A percentile compares a stretch with the other conserved stretches of the same genome.
Evolutionary conservation across 2,113 vertebrate species (phyloP).

Genomic region (Podilymbus podiceps): DNA sequence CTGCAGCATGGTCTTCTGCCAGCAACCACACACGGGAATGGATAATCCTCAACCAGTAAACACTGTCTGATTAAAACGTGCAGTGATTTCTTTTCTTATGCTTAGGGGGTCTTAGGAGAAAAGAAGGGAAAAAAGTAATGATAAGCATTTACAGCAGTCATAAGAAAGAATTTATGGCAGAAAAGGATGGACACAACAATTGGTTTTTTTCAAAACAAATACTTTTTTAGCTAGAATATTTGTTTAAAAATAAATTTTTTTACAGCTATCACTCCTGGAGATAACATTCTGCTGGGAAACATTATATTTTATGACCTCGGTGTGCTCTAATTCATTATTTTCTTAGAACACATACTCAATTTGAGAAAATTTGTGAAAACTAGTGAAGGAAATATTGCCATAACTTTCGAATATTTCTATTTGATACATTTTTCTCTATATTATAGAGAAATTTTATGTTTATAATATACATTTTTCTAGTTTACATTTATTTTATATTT

Average conservation of each 20-base stretch:
- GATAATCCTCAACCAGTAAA: neutral
- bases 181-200: neutral
- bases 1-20: neutral
- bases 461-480: neutral
- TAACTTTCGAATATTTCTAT: neutral
- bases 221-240: neutral
- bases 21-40: neutral
- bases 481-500: neutral
- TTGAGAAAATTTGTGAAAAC: neutral
- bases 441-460: neutral
- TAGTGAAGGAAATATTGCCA: neutral
- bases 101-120: neutral
- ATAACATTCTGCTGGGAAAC: neutral
- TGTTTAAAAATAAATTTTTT: neutral
- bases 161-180: neutral
- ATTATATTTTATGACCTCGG: neutral
- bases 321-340: neutral
- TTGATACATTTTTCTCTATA: neutral
- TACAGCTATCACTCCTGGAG: neutral
- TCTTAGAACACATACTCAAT: neutral
- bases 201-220: neutral
- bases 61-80: neutral
- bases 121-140: neutral
- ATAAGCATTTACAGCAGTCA: neutral
- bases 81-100: neutral